Percentiles rank a stretch among this genome's conserved stretches.
These are phyloP conservation scores for Benthosema pterotum DNA, from an alignment of 2,797 vertebrate species.

Conservation along the genomic window DNA sequence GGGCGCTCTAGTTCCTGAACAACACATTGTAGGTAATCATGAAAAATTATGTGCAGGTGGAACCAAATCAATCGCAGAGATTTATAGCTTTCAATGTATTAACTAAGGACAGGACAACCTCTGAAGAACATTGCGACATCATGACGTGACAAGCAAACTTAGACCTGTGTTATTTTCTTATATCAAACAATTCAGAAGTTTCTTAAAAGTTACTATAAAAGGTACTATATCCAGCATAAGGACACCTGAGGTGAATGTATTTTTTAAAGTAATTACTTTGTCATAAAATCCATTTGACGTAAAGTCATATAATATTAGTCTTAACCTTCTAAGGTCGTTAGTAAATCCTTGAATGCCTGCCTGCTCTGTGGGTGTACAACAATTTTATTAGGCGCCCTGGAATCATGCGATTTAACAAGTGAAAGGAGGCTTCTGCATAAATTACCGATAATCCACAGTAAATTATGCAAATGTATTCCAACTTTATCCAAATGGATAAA, in stretches of 20 bases:
- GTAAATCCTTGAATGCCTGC: slow-evolving; percentile 49
- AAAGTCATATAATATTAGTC: slow-evolving; percentile 37
- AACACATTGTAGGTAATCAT: too few species aligned
- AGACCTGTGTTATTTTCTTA: too few species aligned
- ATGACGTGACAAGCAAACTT: background rate
- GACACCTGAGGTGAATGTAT: too few species aligned
- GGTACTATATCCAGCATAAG: too few species aligned
- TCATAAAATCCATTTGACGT: slow-evolving; percentile 29
- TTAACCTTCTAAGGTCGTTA: slow-evolving; percentile 2
- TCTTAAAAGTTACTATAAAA: background rate
- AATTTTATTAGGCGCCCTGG: slow-evolving; percentile 68
- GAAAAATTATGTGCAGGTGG: too few species aligned
- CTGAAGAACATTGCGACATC: too few species aligned
- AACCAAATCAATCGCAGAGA: too few species aligned
- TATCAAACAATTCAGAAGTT: background rate
- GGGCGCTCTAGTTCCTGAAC: background rate
- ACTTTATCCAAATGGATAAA: slow-evolving; percentile 23
- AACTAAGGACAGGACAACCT: too few species aligned
- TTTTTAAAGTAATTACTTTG: background rate
- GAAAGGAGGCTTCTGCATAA: slow-evolving; percentile 79
- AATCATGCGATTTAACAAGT: slow-evolving; percentile 77
- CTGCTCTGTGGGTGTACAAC: slow-evolving; percentile 56
- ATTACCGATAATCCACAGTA: slow-evolving; percentile 82
- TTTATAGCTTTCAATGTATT: too few species aligned
- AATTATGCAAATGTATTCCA: slow-evolving; percentile 83